Evolutionary conservation across 2,888 invertebrate genomes (phyloP).

Genomic region (Hartigia nigra): DNA sequence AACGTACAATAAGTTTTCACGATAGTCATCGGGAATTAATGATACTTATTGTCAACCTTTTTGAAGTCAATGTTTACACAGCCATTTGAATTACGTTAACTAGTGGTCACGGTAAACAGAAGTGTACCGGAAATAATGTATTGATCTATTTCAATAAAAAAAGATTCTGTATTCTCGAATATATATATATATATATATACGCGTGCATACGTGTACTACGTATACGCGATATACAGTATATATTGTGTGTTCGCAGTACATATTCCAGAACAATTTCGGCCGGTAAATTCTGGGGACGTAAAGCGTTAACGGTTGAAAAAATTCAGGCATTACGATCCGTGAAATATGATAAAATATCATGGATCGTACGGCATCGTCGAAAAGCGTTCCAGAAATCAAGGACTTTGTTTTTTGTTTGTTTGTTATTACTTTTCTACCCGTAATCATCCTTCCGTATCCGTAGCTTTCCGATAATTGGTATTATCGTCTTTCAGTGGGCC

Average conservation of each 20-base stretch:
- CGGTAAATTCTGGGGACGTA: neutral
- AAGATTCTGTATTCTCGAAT: neutral
- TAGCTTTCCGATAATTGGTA: neutral
- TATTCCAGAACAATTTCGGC: neutral
- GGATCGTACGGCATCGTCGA: neutral
- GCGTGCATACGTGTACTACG: neutral
- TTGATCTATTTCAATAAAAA: neutral
- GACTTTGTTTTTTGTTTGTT: neutral
- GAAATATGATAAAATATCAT: neutral
- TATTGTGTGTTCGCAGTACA: neutral
- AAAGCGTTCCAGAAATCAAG: neutral
- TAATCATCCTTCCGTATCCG: neutral
- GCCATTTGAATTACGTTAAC: neutral
- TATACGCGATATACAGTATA: neutral
- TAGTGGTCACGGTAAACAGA: neutral
- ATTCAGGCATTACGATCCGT: neutral
- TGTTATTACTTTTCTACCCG: neutral
- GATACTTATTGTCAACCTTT: neutral
- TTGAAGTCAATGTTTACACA: neutral
- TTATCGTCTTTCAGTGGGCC: conserved; percentile 81
- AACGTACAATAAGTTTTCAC: neutral
- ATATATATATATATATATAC: no score
- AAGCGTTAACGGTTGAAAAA: neutral
- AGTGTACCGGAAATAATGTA: neutral
- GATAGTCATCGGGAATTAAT: neutral